Conservation (phyloP, 2,888 invertebrate genomes). For the Apomyelois bistriatella region DNA sequence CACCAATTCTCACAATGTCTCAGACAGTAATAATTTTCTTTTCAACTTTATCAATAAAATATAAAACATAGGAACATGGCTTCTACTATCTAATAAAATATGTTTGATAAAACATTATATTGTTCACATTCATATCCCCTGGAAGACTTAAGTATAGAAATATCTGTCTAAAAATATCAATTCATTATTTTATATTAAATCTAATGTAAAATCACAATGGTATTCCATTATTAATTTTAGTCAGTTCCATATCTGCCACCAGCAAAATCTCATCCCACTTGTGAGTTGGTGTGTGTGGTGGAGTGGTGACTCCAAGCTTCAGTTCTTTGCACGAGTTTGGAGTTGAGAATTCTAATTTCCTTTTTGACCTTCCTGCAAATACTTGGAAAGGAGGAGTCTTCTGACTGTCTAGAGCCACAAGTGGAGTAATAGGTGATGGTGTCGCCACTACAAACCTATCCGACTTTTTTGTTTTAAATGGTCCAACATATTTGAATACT, state of each 20-base stretch:
- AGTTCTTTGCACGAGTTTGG: conserved; percentile 54
- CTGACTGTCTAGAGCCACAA: conserved; percentile 47
- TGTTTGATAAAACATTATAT: conserved; percentile 14
- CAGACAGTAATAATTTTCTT: conserved; percentile 48
- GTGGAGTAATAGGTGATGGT: conserved; percentile 64
- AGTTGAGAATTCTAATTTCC: conserved; percentile 71
- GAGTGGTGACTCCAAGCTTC: conserved; percentile 59
- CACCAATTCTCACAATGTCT: conserved; percentile 33
- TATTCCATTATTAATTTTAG: conserved; percentile 74
- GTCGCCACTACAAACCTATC: conserved; percentile 45
- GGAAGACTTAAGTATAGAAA: conserved; percentile 59
- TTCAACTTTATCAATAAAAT: conserved; percentile 59
- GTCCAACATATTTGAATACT: conserved; percentile 83
- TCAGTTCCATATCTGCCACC: conserved; percentile 80
- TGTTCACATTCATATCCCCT: conserved; percentile 40
- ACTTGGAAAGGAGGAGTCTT: conserved; percentile 51
- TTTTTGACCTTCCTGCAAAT: conserved; percentile 62
- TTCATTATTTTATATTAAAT: conserved; percentile 27
- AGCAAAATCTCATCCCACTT: conserved; percentile 79
- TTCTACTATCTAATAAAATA: conserved; percentile 9
- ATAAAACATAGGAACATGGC: conserved; percentile 56
- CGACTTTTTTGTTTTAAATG: conserved; percentile 59
- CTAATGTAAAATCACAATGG: conserved; percentile 46
- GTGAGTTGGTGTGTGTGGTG: conserved; percentile 71
- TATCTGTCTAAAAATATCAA: conserved; percentile 44